phyloP scores from a whole-genome alignment of 2,113 vertebrate genomes.

The Sinosuthora webbiana region DNA sequence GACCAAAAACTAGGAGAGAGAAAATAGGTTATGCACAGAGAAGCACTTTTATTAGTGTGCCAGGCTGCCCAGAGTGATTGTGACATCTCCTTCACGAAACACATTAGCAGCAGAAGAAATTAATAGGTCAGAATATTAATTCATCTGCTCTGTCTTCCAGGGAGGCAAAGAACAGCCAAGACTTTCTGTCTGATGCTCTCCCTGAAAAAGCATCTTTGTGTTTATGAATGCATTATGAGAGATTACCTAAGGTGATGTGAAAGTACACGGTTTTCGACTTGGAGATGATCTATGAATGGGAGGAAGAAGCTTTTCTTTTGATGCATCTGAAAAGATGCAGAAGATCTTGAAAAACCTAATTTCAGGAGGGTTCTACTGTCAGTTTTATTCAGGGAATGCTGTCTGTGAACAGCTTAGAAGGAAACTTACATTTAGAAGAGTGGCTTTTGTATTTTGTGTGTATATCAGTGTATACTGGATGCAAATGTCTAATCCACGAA shows the following conservation, averaged over 20 bases:
- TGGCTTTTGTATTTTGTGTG: background rate
- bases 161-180: background rate
- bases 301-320: background rate
- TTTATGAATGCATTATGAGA: background rate
- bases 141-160: background rate
- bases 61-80: background rate
- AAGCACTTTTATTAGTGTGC: background rate
- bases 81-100: background rate
- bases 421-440: background rate
- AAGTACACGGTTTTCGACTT: background rate
- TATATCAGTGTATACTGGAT: background rate
- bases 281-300: background rate
- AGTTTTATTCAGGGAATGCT: background rate
- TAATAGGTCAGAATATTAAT: background rate
- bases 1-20: background rate
- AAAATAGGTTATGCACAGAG: background rate
- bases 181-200: background rate
- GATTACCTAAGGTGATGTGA: background rate
- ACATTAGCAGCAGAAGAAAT: background rate
- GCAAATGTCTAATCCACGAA: background rate
- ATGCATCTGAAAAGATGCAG: background rate
- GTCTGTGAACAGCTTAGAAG: background rate
- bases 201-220: slow-evolving; percentile 13
- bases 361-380: background rate
- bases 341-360: background rate